Base-by-base conservation (phyloP, 2,113 vertebrate species). In the Pipra filicauda region DNA sequence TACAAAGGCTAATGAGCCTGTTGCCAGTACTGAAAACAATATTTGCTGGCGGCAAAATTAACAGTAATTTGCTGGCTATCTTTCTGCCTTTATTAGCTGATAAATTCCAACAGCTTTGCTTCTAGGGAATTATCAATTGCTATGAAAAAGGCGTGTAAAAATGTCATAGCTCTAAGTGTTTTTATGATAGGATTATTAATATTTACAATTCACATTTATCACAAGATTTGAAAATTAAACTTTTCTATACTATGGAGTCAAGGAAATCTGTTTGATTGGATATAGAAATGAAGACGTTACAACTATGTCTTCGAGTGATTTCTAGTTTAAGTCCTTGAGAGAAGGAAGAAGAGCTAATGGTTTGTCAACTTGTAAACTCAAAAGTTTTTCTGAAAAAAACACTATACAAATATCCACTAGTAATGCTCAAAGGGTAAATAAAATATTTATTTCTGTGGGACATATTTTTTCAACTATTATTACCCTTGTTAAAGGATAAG, bases 391-490 rank as follows among this genome's bases (percentile, higher is more conserved):
- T 88, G 82, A 84, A 97, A 97, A 92, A 69, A 80, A 31, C 73
- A 64, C 48, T 78, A 33, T 52, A 77, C 43, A 93, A 90, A 72
- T 85, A 95, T 62, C 78, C 76, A 77, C 44, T 88, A 93, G 52
- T 78, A 91, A 90, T 71, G 64, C 30, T 97, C 46, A 97, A 92
- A 96, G 37, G 48, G 66, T 90, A 95, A 97, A 96, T 76, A 91
- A 94, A 93, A 88, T 76, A 87, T 54, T 82, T 91, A 73, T 67
- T 85, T 93, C 41, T 57, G 23, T 85, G 43, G 46, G 33, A 87
- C 5, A 3, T 58, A 31, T 41, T 95, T 97, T 91, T 97, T 95
- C 80, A 96, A 64, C 73, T 84, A 54, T 3, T 12, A 33, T 49
- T 57, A 55, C 74, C 52, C 57, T 94, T 96, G 82, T 91, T 89